Evolutionary conservation across 2,797 vertebrate genomes (phyloP).

Genomic region (Parotocinclus haroldoi): DNA sequence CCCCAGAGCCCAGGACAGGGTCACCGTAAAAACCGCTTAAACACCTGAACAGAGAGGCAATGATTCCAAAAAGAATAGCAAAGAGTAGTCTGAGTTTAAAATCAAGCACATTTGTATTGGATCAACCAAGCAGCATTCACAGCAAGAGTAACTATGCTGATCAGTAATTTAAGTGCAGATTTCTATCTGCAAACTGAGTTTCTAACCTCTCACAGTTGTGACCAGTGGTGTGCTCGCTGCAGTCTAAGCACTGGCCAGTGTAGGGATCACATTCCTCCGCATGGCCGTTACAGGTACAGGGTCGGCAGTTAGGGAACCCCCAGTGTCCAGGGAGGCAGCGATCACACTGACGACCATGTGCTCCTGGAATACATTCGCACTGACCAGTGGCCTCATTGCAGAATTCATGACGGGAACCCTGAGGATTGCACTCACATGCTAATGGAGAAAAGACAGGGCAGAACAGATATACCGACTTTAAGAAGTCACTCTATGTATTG

Average conservation of each 20-base stretch:
- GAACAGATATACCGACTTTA: neutral
- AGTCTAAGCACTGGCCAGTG: constrained; percentile 80
- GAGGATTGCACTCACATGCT: constrained; percentile 85
- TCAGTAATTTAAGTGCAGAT: neutral
- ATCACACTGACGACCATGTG: constrained; percentile 83
- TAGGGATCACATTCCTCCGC: constrained; percentile 75
- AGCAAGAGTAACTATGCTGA: too few species aligned
- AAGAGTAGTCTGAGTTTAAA: neutral
- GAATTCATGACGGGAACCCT: constrained; percentile 79
- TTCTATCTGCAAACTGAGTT: neutral
- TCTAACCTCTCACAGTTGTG: constrained; percentile 86
- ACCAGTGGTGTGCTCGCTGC: constrained; percentile 82
- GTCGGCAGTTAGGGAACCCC: constrained; percentile 89
- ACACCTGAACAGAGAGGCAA: constrained; percentile 71
- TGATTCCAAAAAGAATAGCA: neutral
- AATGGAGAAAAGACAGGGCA: constrained; percentile 9
- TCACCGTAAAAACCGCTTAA: constrained; percentile 87
- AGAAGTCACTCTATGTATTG: neutral
- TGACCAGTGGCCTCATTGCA: constrained; percentile 83
- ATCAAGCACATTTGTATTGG: neutral
- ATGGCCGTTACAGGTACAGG: constrained; percentile 89
- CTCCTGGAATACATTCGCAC: constrained; percentile 82
- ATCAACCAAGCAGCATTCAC: too few species aligned
- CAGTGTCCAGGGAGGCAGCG: constrained; percentile 87
- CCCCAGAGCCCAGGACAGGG: constrained; percentile 85